These are phyloP conservation scores for Acrocephalus arundinaceus DNA, from an alignment of 2,113 vertebrate species.

Conservation along the genomic window DNA sequence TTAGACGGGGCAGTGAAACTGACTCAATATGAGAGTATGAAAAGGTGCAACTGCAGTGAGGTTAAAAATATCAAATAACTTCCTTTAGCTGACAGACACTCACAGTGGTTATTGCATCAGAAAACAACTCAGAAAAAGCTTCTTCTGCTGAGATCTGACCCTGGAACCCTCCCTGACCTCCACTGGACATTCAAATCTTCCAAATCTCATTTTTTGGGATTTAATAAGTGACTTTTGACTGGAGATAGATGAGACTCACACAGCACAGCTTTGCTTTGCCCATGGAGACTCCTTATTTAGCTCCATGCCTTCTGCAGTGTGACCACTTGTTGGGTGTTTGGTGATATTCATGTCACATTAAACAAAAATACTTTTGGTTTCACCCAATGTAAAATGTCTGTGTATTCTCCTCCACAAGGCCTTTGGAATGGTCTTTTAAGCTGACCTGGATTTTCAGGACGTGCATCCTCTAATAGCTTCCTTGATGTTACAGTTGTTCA, in stretches of 20 bases:
- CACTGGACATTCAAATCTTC: neutral
- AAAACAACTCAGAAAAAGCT: neutral
- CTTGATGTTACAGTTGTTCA: neutral
- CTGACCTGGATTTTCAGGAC: neutral
- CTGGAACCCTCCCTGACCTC: neutral
- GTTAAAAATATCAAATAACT: neutral
- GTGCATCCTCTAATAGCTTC: neutral
- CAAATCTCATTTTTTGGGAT: neutral
- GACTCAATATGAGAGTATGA: neutral
- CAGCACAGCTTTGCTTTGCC: neutral
- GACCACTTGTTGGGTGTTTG: neutral
- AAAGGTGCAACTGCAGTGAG: neutral
- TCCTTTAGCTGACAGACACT: neutral
- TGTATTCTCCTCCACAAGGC: neutral
- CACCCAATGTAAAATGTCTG: neutral
- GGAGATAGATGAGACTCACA: neutral
- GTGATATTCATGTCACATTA: neutral
- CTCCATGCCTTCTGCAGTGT: neutral
- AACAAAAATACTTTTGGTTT: neutral
- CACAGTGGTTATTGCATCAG: neutral
- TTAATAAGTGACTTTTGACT: neutral
- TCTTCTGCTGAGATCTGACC: neutral
- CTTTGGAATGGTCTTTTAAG: neutral
- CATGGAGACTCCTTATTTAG: neutral
- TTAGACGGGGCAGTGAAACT: neutral